Evolutionary conservation across 2,888 invertebrate genomes (phyloP), one percentile per base, ranked within the genome.

Genomic region (Drosophila lacicola): DNA sequence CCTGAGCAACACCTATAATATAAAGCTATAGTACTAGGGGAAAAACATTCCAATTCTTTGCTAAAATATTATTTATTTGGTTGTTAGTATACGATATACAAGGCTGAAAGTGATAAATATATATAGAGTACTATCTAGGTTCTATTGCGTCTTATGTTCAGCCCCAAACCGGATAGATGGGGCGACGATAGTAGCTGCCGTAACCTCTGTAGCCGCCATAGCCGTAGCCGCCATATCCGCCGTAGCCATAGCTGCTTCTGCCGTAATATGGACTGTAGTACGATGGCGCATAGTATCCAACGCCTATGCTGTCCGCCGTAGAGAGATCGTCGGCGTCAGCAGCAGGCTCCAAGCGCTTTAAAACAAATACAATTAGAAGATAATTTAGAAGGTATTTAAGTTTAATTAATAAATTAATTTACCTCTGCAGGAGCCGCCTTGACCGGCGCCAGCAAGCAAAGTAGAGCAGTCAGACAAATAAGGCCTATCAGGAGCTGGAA

Each of bases 151-250:
- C 5, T 2, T 6, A 5, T 13, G 10, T 33, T 54, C 6, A 49
- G 13, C 89, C 83, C 70, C 65, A 89, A 19, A 87, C 73, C 17
- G 83, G 83, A 61, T 87, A 84, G 60, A 89, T 89, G 13, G 73
- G 75, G n/a, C 88, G 83, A 29, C 83, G 75, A 58, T 87, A 83
- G 44, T 61, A 75, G 34, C 82, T 58, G 25, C 82, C 70, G 34
- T 77, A 80, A 11, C 65, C 44, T 36, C 64, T 19, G 8, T 80
- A 80, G 0, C 80, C 81, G 4, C 81, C 65, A 53, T 77, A 83
- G 4, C 80, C 77, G 42, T 78, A 78, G 37, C 82, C 79, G 1
- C 85, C 54, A 10, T 67, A 84, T 53, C 85, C 82, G 13, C 81
- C 80, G 33, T 88, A 86, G 33, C 69, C 49, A 50, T 79, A 79